Percentiles rank a stretch among this genome's conserved stretches.
phyloP scores from a whole-genome alignment of 2,113 vertebrate species.

The Pipra filicauda region DNA sequence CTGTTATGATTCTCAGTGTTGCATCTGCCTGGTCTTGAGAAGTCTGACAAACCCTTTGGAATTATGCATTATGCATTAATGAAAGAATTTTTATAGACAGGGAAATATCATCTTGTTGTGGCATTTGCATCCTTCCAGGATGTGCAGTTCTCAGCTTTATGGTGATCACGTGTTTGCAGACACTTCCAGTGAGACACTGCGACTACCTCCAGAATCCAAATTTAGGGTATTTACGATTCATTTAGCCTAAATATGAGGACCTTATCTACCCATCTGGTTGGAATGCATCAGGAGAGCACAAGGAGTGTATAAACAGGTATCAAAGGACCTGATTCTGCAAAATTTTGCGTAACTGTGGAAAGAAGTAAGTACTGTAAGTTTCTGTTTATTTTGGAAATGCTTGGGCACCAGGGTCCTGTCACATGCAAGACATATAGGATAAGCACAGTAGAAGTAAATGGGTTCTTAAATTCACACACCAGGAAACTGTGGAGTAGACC shows the following conservation, averaged over 20 bases:
- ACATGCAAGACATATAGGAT: background rate
- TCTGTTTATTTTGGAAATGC: background rate
- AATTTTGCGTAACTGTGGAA: background rate
- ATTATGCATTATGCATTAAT: background rate
- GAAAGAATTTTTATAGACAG: background rate
- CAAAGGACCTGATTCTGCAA: background rate
- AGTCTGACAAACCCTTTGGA: conserved; percentile 10
- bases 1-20: background rate
- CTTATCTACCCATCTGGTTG: background rate
- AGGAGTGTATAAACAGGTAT: background rate
- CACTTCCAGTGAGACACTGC: background rate
- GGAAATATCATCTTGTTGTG: background rate
- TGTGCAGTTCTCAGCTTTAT: background rate
- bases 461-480: background rate
- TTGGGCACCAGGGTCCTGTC: background rate
- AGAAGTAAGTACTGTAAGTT: background rate
- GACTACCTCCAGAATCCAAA: background rate
- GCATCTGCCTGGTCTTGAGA: background rate
- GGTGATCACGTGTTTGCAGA: background rate
- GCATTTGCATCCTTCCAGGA: background rate
- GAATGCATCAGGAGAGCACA: background rate
- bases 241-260: background rate
- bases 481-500: background rate
- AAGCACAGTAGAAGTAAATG: background rate
- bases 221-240: background rate